Evolutionary conservation across 2,888 invertebrate species (phyloP).

Genomic region (Aphelenchoides bicaudatus): DNA sequence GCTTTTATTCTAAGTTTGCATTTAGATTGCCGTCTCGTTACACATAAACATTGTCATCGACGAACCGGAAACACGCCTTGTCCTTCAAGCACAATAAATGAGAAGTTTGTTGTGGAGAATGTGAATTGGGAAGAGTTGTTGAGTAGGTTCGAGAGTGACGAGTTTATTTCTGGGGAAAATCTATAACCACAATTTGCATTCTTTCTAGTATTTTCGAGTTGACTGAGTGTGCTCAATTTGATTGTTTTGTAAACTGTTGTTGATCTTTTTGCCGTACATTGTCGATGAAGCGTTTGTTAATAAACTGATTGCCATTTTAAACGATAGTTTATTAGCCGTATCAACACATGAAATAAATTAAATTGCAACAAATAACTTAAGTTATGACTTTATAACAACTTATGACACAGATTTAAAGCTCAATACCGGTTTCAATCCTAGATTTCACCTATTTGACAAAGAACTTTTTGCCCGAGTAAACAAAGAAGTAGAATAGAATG

Average conservation of each 20-base stretch:
- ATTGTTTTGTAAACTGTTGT: neutral
- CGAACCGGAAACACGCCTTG: conserved; percentile 53
- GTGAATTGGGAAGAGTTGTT: conserved; percentile 58
- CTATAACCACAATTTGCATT: conserved; percentile 14
- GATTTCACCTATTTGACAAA: too few relatives aligned
- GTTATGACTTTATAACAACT: neutral
- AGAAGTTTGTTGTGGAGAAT: conserved; percentile 42
- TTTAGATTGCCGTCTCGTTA: conserved; percentile 59
- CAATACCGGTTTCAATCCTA: neutral
- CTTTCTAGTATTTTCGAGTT: too few relatives aligned
- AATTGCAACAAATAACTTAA: neutral
- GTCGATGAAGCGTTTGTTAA: neutral
- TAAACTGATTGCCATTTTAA: neutral
- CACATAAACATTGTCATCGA: conserved; percentile 59
- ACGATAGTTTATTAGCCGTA: neutral
- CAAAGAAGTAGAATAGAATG: conserved; percentile 3
- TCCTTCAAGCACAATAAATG: conserved; percentile 23
- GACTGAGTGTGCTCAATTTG: too few relatives aligned
- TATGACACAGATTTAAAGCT: neutral
- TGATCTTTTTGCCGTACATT: neutral
- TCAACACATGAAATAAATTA: neutral
- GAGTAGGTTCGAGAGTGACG: conserved; percentile 49
- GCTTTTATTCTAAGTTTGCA: neutral
- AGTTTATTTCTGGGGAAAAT: conserved; percentile 51
- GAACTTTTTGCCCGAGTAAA: conserved; percentile 12